Conservation (phyloP, 2,797 vertebrate genomes). For the Podarcis lilfordi region DNA sequence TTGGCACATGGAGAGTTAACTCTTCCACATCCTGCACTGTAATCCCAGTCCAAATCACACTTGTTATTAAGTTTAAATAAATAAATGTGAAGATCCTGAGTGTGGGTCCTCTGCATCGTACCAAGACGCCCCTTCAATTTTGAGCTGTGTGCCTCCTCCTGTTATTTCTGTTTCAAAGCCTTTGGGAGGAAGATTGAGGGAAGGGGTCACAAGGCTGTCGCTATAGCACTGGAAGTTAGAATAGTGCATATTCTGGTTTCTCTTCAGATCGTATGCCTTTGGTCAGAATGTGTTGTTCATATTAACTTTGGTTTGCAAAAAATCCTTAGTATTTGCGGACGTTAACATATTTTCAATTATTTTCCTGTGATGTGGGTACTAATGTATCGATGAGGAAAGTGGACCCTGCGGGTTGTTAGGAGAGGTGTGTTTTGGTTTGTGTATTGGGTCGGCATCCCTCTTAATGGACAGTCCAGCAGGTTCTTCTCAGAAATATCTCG, state of each 20-base stretch:
- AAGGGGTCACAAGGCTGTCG: background rate
- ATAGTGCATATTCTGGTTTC: too few species aligned
- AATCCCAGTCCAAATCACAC: background rate
- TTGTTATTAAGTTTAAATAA: background rate
- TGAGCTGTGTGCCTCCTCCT: background rate
- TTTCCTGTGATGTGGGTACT: too few species aligned
- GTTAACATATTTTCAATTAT: too few species aligned
- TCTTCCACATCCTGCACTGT: background rate
- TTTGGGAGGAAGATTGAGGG: background rate
- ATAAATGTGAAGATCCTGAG: background rate
- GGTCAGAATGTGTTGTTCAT: too few species aligned
- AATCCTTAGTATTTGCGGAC: too few species aligned
- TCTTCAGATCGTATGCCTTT: too few species aligned
- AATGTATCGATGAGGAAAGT: too few species aligned
- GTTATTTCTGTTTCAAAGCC: background rate
- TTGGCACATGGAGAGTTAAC: background rate
- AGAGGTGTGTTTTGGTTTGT: too few species aligned
- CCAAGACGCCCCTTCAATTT: background rate
- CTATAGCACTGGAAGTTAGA: background rate
- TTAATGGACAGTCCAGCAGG: background rate
- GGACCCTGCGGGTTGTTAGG: too few species aligned
- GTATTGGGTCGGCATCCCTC: background rate
- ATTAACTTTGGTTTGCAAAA: too few species aligned
- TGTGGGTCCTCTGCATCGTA: background rate
- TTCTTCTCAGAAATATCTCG: background rate